These are phyloP conservation scores for Champsocephalus esox DNA, from an alignment of 2,797 vertebrate species.

Conservation along the genomic window DNA sequence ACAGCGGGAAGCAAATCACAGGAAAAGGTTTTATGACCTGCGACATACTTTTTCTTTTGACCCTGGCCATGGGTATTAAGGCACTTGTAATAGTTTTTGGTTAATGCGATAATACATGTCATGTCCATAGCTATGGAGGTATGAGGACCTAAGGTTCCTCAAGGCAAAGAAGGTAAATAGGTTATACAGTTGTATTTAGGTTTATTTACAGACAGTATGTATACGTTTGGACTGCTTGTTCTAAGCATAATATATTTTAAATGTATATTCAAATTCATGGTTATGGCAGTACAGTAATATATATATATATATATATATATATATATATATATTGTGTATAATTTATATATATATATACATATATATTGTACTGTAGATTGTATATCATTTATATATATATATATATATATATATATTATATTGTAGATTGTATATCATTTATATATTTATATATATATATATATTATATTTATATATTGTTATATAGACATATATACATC, in stretches of 20 bases:
- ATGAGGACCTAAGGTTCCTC: conserved; percentile 5
- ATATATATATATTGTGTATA: no score
- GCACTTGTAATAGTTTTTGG: conserved; percentile 24
- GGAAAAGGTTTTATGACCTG: conserved; percentile 52
- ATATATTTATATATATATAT: not conserved
- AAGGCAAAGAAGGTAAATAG: not conserved
- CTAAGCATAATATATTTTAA: not conserved
- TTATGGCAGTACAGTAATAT: not conserved
- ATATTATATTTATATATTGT: not conserved
- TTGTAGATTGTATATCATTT: no score
- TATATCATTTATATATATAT: no score
- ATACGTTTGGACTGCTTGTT: no score
- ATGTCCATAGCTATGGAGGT: conserved; percentile 16
- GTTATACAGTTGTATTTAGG: conserved; percentile 9
- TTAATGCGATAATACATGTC: conserved; percentile 38
- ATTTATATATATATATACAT: not conserved
- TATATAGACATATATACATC: not conserved
- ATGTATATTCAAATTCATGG: not conserved
- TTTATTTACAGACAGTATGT: no score
- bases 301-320: no score
- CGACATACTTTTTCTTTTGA: conserved; percentile 38
- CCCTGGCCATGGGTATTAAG: not conserved
- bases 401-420: no score
- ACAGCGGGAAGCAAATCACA: not conserved
- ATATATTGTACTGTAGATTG: no score